Conservation (phyloP, 2,113 vertebrate species). For the Neoarius graeffei region DNA sequence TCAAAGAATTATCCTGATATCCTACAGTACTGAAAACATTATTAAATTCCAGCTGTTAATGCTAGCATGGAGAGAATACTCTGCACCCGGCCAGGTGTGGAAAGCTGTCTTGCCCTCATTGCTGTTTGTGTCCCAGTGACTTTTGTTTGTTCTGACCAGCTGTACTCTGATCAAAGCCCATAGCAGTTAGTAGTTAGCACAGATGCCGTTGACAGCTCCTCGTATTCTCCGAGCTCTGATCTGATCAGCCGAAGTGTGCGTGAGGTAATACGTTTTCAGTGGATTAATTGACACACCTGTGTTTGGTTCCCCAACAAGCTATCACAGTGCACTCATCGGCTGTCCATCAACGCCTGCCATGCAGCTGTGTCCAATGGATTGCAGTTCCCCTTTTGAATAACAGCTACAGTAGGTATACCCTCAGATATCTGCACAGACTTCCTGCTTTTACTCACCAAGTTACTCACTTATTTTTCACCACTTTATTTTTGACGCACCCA, state of each 20-base stretch:
- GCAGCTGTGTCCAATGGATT: slow-evolving; percentile 62
- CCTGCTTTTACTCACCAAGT: slow-evolving; percentile 20
- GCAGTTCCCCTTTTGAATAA: slow-evolving; percentile 61
- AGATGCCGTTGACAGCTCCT: slow-evolving; percentile 62
- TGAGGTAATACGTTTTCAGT: slow-evolving; percentile 57
- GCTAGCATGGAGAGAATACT: slow-evolving; percentile 30
- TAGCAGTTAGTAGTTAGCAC: slow-evolving; percentile 45
- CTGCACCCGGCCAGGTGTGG: slow-evolving; percentile 64
- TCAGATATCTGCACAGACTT: slow-evolving; percentile 43
- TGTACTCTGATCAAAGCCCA: slow-evolving; percentile 73
- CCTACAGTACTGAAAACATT: slow-evolving; percentile 4
- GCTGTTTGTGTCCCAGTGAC: slow-evolving; percentile 53
- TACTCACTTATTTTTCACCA: not conserved
- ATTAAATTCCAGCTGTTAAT: slow-evolving; percentile 13
- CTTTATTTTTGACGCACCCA: not conserved
- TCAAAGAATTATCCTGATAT: not conserved
- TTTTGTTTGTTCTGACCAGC: slow-evolving; percentile 57
- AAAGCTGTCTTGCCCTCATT: slow-evolving; percentile 38
- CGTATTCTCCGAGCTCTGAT: slow-evolving; percentile 56
- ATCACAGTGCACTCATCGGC: slow-evolving; percentile 61
- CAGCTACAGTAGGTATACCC: slow-evolving; percentile 50
- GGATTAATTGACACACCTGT: slow-evolving; percentile 77
- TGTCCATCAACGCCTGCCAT: slow-evolving; percentile 65
- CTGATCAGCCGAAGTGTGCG: slow-evolving; percentile 58
- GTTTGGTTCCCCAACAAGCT: slow-evolving; percentile 66